A percentile compares a stretch with the other conserved stretches of the same genome.
Conservation (phyloP, 2,888 invertebrate species). For the Caenorhabditis macrosperma region DNA sequence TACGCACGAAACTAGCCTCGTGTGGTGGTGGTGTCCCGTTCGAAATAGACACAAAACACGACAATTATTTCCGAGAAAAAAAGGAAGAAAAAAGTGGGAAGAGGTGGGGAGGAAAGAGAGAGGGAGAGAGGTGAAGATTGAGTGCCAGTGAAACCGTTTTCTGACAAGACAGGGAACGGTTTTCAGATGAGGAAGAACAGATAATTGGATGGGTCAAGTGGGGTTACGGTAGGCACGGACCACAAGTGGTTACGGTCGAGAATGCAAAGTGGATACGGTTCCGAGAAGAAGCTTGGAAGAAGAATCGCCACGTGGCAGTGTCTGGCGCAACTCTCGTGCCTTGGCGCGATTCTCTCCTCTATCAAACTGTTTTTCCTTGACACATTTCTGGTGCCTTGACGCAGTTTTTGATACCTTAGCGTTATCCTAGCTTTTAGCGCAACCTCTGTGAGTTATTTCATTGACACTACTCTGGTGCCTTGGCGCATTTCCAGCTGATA, state of each 20-base stretch:
- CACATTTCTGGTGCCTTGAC: background rate
- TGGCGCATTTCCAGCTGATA: too few relatives aligned
- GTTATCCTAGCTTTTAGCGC: background rate
- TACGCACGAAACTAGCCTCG: constrained; percentile 20
- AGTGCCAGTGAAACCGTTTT: background rate
- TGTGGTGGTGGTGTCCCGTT: constrained; percentile 12
- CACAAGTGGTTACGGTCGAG: too few relatives aligned
- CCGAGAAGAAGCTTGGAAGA: too few relatives aligned
- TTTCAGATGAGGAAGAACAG: too few relatives aligned
- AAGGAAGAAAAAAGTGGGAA: constrained; percentile 1
- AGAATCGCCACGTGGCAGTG: too few relatives aligned
- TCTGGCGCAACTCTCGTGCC: too few relatives aligned
- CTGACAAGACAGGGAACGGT: background rate
- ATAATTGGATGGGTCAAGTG: background rate
- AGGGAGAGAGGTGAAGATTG: background rate
- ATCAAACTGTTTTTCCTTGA: too few relatives aligned
- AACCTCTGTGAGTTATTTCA: too few relatives aligned
- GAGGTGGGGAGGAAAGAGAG: background rate
- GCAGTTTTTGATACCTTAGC: background rate
- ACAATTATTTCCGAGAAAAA: constrained; percentile 34
- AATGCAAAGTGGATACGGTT: too few relatives aligned
- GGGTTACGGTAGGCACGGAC: background rate
- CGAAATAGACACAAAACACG: constrained; percentile 33
- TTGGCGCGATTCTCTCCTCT: too few relatives aligned
- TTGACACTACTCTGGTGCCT: too few relatives aligned